These are phyloP conservation scores for Alloplasta piceator DNA, from an alignment of 2,888 invertebrate genomes.

Conservation along the genomic window DNA sequence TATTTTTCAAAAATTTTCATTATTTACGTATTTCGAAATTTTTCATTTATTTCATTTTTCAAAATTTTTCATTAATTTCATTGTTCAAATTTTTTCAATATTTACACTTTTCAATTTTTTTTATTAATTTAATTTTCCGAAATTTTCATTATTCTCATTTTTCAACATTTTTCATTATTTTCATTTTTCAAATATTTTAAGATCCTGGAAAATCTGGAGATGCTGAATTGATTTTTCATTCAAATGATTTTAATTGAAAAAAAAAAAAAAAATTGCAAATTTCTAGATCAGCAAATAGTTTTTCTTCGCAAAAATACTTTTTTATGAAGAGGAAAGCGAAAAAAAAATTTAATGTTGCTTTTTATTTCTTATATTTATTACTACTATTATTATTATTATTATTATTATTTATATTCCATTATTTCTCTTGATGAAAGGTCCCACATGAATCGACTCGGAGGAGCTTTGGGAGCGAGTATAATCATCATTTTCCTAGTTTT, in stretches of 20 bases:
- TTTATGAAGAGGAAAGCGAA: too few relatives aligned
- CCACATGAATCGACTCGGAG: slow-evolving; percentile 48
- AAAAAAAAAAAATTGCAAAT: background rate
- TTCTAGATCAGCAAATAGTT: too few relatives aligned
- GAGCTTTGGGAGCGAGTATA: slow-evolving; percentile 36
- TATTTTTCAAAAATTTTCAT: background rate
- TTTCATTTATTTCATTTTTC: too few relatives aligned
- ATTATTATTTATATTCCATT: background rate
- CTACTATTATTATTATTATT: too few relatives aligned
- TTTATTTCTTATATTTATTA: too few relatives aligned
- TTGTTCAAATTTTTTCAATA: background rate
- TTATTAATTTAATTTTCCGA: too few relatives aligned
- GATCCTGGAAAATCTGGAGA: background rate
- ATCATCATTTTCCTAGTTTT: slow-evolving; percentile 47
- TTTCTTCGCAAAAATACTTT: too few relatives aligned
- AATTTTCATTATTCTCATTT: too few relatives aligned
- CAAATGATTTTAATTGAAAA: background rate
- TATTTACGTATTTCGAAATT: background rate
- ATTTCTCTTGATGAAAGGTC: slow-evolving; percentile 34
- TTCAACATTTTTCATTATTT: slow-evolving; percentile 24
- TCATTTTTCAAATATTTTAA: background rate
- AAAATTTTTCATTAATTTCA: slow-evolving; percentile 7
- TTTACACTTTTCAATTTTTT: too few relatives aligned
- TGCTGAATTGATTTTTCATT: background rate
- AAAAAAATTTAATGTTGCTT: background rate